Base-by-base conservation (phyloP, 2,888 invertebrate species). In the Ochropacha duplaris region DNA sequence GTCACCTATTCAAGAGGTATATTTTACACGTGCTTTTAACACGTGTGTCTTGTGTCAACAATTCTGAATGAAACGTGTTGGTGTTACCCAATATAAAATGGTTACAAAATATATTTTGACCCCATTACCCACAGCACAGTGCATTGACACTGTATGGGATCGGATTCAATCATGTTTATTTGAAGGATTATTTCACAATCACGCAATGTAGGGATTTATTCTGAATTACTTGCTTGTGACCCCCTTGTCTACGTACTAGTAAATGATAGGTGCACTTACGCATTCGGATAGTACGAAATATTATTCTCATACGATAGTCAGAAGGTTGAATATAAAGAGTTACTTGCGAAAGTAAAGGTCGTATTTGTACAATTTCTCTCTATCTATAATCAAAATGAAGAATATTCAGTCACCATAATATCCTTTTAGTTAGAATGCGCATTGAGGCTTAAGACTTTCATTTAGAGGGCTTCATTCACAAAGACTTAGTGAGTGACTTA, bases 141-240 rank as follows among this genome's bases (percentile, higher is more conserved):
- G 54, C 56, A 31, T 39, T 56, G 44, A 44, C 44, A 44, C 44
- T 19, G 44, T 19, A 44, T 44, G 44, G 19, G 61, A 72, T 69
- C 65, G 69, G 68, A 73, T 78, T 78, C 76, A 78, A 72, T 75
- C n/a, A 74, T 69, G 64, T 72, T 58, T 57, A 59, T 54, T 57
- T 31, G 70, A 78, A 81, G 78, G 81, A 64, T 71, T 36, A 54
- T 81, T 81, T 76, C 75, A 74, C 78, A 77, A 78, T 19, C 54
- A 54, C 31, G 31, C 57, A 62, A 68, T 69, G 57, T 71, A 72
- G 68, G 70, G 68, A 76, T 67, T 63, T 76, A 78, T 81, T 73
- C 49, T 68, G 75, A 81, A 77, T 69, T 79, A 72, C 75, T 75
- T 71, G 61, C 58, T 68, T 71, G 59, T 69, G 68, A 67, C 65